These are phyloP conservation scores for Tamias sibiricus DNA, from an alignment of 2,113 vertebrate species.

Conservation along the genomic window DNA sequence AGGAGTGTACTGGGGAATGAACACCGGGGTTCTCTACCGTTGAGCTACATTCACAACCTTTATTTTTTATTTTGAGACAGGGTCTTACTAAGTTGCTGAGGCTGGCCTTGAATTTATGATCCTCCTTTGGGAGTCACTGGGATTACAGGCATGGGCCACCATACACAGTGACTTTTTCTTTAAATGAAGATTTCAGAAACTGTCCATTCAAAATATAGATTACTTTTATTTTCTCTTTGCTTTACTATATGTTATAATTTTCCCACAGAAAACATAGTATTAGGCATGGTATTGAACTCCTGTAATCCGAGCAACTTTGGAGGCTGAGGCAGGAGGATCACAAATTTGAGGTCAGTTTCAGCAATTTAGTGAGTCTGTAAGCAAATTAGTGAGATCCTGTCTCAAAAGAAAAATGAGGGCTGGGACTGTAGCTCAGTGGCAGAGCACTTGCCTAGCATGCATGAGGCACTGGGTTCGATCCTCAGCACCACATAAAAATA, in stretches of 20 bases:
- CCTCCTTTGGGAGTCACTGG: background rate
- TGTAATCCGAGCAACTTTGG: too few relatives aligned
- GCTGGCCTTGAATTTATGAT: background rate
- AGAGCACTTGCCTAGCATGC: too few relatives aligned
- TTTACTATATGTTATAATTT: background rate
- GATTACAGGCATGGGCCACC: background rate
- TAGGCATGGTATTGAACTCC: too few relatives aligned
- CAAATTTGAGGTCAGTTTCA: too few relatives aligned
- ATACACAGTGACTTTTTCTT: background rate
- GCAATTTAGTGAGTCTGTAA: too few relatives aligned
- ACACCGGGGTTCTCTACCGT: too few relatives aligned
- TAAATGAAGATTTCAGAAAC: conserved; percentile 26
- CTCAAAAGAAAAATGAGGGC: too few relatives aligned
- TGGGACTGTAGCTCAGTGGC: too few relatives aligned
- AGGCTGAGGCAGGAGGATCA: too few relatives aligned
- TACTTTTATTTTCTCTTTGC: conserved; percentile 45
- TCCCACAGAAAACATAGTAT: background rate
- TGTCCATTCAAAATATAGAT: background rate
- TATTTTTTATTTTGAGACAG: background rate
- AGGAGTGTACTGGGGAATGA: background rate
- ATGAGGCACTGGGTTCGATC: too few relatives aligned
- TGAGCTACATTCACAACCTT: background rate
- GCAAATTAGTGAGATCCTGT: too few relatives aligned
- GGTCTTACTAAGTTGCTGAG: background rate
- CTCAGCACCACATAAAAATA: too few relatives aligned